Conservation (phyloP, 2,797 vertebrate genomes). For the Labroides dimidiatus region DNA sequence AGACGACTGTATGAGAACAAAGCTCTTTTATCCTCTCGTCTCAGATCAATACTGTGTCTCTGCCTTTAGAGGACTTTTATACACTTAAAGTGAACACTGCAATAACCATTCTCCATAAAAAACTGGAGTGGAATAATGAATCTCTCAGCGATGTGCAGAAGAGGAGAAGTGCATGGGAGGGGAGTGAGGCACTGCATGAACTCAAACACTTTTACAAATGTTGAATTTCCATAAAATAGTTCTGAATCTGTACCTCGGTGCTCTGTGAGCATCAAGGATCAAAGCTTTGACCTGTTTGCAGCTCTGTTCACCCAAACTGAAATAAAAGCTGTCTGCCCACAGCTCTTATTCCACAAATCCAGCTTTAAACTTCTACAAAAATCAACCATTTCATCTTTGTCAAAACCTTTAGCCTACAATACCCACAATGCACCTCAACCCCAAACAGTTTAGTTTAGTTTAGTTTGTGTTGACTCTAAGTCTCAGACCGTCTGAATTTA, state of each 20-base stretch:
- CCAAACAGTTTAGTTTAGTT: background rate
- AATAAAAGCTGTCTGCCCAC: background rate
- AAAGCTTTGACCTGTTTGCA: background rate
- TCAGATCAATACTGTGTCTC: conserved; percentile 8
- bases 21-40: background rate
- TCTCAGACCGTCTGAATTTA: too few species aligned
- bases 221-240: conserved; percentile 12
- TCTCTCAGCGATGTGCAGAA: conserved; percentile 1
- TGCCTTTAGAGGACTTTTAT: background rate
- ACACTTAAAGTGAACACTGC: conserved; percentile 5
- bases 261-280: background rate
- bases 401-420: background rate
- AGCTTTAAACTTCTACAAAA: background rate
- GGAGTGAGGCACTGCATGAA: background rate
- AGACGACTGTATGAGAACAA: background rate
- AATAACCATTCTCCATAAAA: conserved; percentile 20
- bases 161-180: conserved; percentile 1
- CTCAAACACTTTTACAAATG: conserved; percentile 17
- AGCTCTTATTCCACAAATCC: background rate
- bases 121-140: conserved; percentile 14
- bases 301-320: background rate
- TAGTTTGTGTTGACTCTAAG: too few species aligned
- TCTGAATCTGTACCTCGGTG: background rate
- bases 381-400: background rate
- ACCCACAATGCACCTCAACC: background rate